Percentiles rank a stretch among this genome's conserved stretches.
Conservation (phyloP, 2,113 vertebrate species). For the Nothobranchius kuhntae region DNA sequence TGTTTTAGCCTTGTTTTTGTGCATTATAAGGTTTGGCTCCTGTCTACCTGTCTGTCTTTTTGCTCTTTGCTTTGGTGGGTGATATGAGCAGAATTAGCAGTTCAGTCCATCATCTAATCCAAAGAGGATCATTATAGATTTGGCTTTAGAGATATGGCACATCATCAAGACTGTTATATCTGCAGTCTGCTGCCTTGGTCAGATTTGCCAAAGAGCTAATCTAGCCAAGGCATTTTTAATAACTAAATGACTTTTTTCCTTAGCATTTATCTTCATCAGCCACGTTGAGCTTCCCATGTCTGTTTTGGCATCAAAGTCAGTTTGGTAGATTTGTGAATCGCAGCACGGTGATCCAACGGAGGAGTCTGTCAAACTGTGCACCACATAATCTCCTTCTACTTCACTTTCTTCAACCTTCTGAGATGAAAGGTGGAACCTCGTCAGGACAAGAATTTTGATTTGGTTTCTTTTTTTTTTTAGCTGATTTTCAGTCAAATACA, state of each 20-base stretch:
- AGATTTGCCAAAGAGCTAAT: slow-evolving; percentile 50
- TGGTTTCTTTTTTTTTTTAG: background rate
- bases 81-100: slow-evolving; percentile 38
- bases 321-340: slow-evolving; percentile 43
- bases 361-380: slow-evolving; percentile 43
- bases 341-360: slow-evolving; percentile 26
- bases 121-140: slow-evolving; percentile 54
- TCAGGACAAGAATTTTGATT: slow-evolving; percentile 15
- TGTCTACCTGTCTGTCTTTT: slow-evolving; percentile 38
- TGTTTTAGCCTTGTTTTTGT: slow-evolving; percentile 8
- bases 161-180: slow-evolving; percentile 58
- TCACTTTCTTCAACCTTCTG: slow-evolving; percentile 9
- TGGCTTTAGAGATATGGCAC: slow-evolving; percentile 63
- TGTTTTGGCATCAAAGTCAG: slow-evolving; percentile 51
- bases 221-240: slow-evolving; percentile 47
- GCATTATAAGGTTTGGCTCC: background rate
- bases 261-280: slow-evolving; percentile 66
- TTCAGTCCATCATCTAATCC: slow-evolving; percentile 52
- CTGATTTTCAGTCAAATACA: slow-evolving; percentile 5
- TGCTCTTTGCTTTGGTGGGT: slow-evolving; percentile 57
- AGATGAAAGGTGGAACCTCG: slow-evolving; percentile 9
- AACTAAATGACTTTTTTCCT: slow-evolving; percentile 56
- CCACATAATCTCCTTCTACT: slow-evolving; percentile 22
- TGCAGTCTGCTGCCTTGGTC: slow-evolving; percentile 55
- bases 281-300: slow-evolving; percentile 60